Conservation (phyloP, 2,113 vertebrate species). For the Grallaria varia region DNA sequence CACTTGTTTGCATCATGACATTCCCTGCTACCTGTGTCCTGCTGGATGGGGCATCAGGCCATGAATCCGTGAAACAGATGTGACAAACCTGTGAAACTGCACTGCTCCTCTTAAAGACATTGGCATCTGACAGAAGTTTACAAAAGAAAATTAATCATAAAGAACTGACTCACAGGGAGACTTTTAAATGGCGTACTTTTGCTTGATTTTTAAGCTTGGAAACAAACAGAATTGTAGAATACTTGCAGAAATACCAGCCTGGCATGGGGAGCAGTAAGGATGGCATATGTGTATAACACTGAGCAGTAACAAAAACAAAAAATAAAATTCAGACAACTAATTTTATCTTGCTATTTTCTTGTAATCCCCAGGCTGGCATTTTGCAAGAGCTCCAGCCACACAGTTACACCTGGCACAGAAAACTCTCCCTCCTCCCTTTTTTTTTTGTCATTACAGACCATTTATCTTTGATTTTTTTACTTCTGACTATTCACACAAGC, state of each 20-base stretch:
- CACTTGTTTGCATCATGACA: not conserved
- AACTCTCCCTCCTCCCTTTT: not conserved
- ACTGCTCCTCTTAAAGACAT: not conserved
- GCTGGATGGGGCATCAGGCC: accelerated
- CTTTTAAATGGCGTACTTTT: not conserved
- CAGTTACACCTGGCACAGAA: not conserved
- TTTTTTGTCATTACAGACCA: not conserved
- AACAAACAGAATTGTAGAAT: not conserved
- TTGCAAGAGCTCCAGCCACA: not conserved
- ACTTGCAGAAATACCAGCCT: not conserved
- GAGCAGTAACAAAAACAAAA: not conserved
- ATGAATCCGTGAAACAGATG: not conserved
- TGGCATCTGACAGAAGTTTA: not conserved
- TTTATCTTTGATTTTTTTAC: not conserved
- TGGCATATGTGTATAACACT: accelerated
- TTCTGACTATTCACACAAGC: not conserved
- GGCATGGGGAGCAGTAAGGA: not conserved
- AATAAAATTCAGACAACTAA: not conserved
- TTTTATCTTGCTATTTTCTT: not conserved
- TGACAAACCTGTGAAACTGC: not conserved
- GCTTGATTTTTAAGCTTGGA: not conserved
- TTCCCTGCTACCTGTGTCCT: not conserved
- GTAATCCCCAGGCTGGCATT: not conserved
- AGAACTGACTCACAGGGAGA: not conserved
- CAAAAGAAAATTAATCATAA: not conserved